Evolutionary conservation across 2,113 vertebrate genomes (phyloP).

Genomic region (Panurus biarmicus): DNA sequence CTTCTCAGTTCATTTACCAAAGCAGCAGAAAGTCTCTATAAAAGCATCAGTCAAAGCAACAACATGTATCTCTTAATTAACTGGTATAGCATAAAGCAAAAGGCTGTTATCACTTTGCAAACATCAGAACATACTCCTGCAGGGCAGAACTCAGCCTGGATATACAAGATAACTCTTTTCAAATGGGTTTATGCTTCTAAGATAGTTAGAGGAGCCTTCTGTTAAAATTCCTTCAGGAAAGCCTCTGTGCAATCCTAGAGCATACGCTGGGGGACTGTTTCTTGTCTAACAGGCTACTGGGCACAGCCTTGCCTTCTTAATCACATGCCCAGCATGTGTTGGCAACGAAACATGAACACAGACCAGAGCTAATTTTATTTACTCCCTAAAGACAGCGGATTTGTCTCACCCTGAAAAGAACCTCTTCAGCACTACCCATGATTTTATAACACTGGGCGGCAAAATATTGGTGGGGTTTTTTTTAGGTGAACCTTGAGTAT

Average conservation of each 20-base stretch:
- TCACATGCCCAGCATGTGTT: background rate
- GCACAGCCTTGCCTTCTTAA: rapidly evolving
- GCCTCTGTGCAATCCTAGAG: background rate
- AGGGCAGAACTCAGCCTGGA: background rate
- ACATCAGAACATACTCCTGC: background rate
- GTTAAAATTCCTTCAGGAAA: background rate
- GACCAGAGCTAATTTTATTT: background rate
- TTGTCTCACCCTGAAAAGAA: background rate
- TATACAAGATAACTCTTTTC: background rate
- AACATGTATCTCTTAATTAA: background rate
- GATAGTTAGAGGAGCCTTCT: background rate
- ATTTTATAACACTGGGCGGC: background rate
- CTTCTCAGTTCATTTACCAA: background rate
- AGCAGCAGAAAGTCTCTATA: background rate
- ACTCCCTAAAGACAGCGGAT: background rate
- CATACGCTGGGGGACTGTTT: background rate
- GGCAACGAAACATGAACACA: background rate
- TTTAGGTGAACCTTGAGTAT: background rate
- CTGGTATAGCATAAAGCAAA: background rate
- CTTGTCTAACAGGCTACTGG: background rate
- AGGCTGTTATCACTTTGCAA: background rate
- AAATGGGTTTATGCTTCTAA: background rate
- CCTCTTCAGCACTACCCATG: background rate
- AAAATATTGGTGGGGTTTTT: background rate
- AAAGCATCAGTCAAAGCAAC: background rate